These are phyloP conservation scores for Thecophora atra DNA, from an alignment of 2,888 invertebrate genomes.

Conservation along the genomic window DNA sequence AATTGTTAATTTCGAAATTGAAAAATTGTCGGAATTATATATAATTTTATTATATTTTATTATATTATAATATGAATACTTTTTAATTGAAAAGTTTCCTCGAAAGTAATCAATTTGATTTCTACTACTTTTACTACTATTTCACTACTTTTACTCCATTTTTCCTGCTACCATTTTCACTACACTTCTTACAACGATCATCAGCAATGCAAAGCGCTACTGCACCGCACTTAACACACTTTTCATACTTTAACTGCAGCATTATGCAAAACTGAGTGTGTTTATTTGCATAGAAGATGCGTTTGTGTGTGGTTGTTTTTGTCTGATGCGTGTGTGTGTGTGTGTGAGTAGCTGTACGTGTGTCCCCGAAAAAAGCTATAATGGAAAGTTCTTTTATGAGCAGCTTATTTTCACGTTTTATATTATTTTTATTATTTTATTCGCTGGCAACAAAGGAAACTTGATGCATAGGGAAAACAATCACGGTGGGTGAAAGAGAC, in stretches of 20 bases:
- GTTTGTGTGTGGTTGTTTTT: not conserved
- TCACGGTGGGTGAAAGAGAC: not conserved
- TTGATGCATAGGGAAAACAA: not conserved
- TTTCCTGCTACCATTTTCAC: not conserved
- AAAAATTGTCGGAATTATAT: too few species aligned
- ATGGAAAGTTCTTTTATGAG: conserved; percentile 31
- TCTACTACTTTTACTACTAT: not conserved
- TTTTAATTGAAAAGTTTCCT: too few species aligned
- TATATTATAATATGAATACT: too few species aligned
- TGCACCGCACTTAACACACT: not conserved
- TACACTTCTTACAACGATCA: not conserved
- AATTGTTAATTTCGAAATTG: too few species aligned
- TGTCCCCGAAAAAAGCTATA: conserved; percentile 19
- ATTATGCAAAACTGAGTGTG: conserved; percentile 1
- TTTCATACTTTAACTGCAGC: not conserved
- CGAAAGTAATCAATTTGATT: not conserved
- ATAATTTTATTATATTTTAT: too few species aligned
- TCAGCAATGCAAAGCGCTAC: not conserved
- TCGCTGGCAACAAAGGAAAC: not conserved
- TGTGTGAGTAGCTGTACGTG: not conserved
- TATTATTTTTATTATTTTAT: conserved; percentile 12
- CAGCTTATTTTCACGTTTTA: conserved; percentile 30
- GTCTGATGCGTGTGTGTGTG: not conserved
- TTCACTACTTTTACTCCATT: not conserved
- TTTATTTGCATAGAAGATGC: not conserved